Percentiles rank a stretch among this genome's conserved stretches.
phyloP scores from a whole-genome alignment of 2,888 invertebrate genomes.

The Spisula solida region DNA sequence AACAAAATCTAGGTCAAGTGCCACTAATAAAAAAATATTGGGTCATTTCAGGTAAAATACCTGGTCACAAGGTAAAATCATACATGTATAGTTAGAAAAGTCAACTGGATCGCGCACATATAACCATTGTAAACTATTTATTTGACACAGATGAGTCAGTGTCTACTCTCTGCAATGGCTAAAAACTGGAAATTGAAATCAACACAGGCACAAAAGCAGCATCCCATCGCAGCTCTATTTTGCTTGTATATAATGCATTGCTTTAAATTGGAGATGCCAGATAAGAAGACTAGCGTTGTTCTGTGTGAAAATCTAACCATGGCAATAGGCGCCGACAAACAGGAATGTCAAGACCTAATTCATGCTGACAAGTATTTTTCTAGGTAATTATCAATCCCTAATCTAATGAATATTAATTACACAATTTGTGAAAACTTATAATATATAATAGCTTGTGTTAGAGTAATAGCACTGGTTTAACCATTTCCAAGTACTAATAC shows the following conservation, averaged over 20 bases:
- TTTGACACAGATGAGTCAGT: background rate
- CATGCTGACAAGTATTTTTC: background rate
- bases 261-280: background rate
- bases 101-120: background rate
- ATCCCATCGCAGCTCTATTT: background rate
- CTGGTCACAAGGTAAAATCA: no score
- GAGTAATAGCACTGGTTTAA: no score
- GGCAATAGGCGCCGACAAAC: background rate
- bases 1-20: no score
- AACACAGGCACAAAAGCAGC: background rate
- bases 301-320: background rate
- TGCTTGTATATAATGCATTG: background rate
- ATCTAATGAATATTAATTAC: no score
- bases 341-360: background rate
- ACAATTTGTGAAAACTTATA: no score
- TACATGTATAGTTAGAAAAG: background rate
- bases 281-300: background rate
- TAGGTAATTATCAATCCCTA: no score
- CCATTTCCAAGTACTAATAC: no score
- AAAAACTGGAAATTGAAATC: background rate
- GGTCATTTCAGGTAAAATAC: no score
- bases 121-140: background rate
- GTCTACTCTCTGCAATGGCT: background rate
- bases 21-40: no score
- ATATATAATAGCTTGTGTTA: no score